A percentile compares a stretch with the other conserved stretches of the same genome.
These are phyloP conservation scores for Drosophila paulistorum DNA, from an alignment of 1,140 invertebrate genomes.

Conservation along the genomic window DNA sequence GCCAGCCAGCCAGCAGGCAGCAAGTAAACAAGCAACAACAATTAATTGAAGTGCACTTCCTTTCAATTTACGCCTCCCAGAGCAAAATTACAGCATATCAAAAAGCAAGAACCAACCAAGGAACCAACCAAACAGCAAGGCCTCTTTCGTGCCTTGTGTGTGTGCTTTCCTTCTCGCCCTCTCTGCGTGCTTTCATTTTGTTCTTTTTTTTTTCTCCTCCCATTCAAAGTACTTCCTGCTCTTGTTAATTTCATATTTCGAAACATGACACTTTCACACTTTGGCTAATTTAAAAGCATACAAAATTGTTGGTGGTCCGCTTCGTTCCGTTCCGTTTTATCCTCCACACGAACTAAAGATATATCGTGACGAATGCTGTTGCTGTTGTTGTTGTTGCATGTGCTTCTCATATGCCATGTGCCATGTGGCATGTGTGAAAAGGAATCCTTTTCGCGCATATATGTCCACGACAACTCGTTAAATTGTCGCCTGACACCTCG, in stretches of 20 bases:
- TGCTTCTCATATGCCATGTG: slow-evolving; percentile 44
- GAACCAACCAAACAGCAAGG: neutral
- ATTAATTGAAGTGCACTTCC: slow-evolving; percentile 77
- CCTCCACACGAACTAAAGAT: slow-evolving; percentile 52
- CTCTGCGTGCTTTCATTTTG: neutral
- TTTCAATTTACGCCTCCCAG: slow-evolving; percentile 67
- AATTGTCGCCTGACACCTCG: slow-evolving; percentile 79
- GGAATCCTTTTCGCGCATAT: slow-evolving; percentile 68
- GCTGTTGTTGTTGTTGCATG: slow-evolving; percentile 55
- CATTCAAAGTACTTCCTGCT: slow-evolving; percentile 16
- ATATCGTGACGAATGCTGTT: slow-evolving; percentile 70
- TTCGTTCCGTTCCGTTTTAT: slow-evolving; percentile 2
- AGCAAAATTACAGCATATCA: slow-evolving; percentile 60
- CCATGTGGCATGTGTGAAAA: slow-evolving; percentile 28
- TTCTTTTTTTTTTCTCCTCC: neutral
- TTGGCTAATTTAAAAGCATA: slow-evolving; percentile 79
- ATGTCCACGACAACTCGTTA: slow-evolving; percentile 58
- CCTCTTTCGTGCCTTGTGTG: slow-evolving; percentile 17
- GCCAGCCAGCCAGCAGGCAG: slow-evolving; percentile 4
- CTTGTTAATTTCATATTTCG: slow-evolving; percentile 77
- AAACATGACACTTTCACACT: slow-evolving; percentile 80
- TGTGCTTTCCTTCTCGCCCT: slow-evolving; percentile 5
- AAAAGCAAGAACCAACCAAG: slow-evolving; percentile 24
- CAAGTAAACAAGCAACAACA: slow-evolving; percentile 28
- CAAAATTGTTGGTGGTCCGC: slow-evolving; percentile 58